A percentile compares a stretch with the other conserved stretches of the same genome.
phyloP scores from a whole-genome alignment of 2,888 invertebrate genomes.

The Eupithecia centaureata region DNA sequence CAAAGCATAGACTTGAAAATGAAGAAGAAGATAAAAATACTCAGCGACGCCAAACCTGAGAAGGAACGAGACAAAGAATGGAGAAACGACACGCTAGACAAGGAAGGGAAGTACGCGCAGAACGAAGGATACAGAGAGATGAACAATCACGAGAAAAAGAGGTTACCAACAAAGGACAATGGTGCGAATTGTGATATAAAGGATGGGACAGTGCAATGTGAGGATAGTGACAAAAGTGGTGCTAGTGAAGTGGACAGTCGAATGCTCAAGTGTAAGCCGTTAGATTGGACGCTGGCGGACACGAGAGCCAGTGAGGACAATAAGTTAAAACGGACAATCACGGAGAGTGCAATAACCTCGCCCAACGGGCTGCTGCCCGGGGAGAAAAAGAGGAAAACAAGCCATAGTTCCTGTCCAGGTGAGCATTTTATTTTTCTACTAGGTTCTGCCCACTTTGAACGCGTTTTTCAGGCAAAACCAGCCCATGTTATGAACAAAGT shows the following conservation, averaged over 20 bases:
- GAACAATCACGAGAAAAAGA: slow-evolving; percentile 77
- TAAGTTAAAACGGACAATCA: slow-evolving; percentile 72
- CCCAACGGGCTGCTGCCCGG: slow-evolving; percentile 85
- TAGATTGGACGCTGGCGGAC: slow-evolving; percentile 75
- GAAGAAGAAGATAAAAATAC: slow-evolving; percentile 75
- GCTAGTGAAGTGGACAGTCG: slow-evolving; percentile 73
- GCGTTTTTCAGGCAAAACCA: too few relatives aligned
- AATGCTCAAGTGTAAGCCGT: slow-evolving; percentile 67
- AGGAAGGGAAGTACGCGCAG: slow-evolving; percentile 81
- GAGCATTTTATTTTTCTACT: slow-evolving; percentile 45
- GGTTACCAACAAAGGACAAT: slow-evolving; percentile 72
- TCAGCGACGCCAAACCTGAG: slow-evolving; percentile 65
- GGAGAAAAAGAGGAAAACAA: slow-evolving; percentile 86
- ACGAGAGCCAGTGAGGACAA: slow-evolving; percentile 58
- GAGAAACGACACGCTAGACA: slow-evolving; percentile 83
- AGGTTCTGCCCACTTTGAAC: neutral
- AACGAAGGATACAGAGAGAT: slow-evolving; percentile 81
- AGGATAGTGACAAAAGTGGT: slow-evolving; percentile 68
- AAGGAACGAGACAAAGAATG: slow-evolving; percentile 82
- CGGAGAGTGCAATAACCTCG: slow-evolving; percentile 74
- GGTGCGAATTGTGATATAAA: slow-evolving; percentile 75
- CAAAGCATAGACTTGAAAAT: slow-evolving; percentile 69
- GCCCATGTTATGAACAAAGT: too few relatives aligned
- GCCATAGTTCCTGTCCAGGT: slow-evolving; percentile 84
- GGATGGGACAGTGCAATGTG: slow-evolving; percentile 72